Conservation (phyloP, 2,888 invertebrate species). For the Molorchus minor region DNA sequence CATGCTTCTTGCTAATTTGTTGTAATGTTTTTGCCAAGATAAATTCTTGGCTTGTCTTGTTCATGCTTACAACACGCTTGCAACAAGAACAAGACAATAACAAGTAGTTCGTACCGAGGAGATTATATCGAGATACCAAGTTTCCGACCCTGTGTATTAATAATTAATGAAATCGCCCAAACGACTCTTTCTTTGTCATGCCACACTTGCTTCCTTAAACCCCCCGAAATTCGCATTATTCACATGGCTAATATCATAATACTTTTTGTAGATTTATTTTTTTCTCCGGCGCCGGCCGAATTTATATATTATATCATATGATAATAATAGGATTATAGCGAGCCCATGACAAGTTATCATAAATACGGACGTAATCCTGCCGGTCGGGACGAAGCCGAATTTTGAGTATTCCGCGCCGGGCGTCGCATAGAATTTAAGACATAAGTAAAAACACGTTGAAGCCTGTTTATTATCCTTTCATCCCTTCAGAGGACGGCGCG, state of each 20-base stretch:
- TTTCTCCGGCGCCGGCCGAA: slow-evolving; percentile 1
- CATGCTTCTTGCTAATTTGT: no score
- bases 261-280: slow-evolving; percentile 21
- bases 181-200: slow-evolving; percentile 5
- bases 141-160: slow-evolving; percentile 30
- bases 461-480: slow-evolving; percentile 40
- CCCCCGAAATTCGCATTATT: slow-evolving; percentile 17
- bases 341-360: slow-evolving; percentile 35
- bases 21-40: no score
- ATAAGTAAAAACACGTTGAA: slow-evolving; percentile 39
- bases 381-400: slow-evolving; percentile 35
- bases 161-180: slow-evolving; percentile 9
- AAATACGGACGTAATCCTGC: slow-evolving; percentile 39
- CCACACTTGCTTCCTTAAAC: neutral
- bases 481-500: slow-evolving; percentile 39
- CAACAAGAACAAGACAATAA: no score
- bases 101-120: no score
- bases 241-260: slow-evolving; percentile 21
- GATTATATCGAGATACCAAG: no score
- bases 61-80: no score
- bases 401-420: slow-evolving; percentile 31
- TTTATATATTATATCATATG: slow-evolving; percentile 15
- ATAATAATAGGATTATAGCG: slow-evolving; percentile 40
- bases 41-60: no score
- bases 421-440: slow-evolving; percentile 34